Base-by-base conservation (phyloP, 2,113 vertebrate species). In the Riparia riparia region DNA sequence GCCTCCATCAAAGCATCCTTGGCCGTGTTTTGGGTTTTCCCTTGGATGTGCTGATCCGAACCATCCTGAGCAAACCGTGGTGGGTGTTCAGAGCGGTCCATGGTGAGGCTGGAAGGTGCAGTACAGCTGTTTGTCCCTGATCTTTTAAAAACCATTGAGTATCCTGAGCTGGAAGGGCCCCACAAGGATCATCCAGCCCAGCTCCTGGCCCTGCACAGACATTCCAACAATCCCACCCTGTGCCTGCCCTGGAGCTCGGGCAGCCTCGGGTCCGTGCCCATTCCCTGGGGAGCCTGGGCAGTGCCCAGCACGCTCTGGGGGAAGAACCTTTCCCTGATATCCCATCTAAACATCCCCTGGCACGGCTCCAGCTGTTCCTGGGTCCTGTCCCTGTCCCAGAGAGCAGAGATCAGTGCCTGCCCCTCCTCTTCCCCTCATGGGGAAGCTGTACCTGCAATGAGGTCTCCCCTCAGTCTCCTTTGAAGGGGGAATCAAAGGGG, bases 291-390 rank as follows among this genome's bases (percentile, higher is more conserved):
- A 72, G 21, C 39, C 47, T 25, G 39, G 39, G 26, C 81, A 83
- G 58, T 54, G 66, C 80, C 79, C 37, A 31, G 37, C 31, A 61
- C 14, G 49, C n/a, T 22, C 22, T 22, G 28, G 17, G 51, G 22
- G 22, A 29, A 16, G 15, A n/a, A 16, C 18, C 41, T 29, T 47
- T 28, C 1, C 58, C 58, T n/a, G 24, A 8, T 37, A n/a, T 3
- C 42, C 60, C 29, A 3, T 15, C 9, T 29, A 13, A 57, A 4
- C 24, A 18, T 13, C 0, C 2, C 2, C 18, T 19, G 42, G 0
- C 42, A 16, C 51, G 74, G 12, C 42, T 49, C 6, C 51, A 34
- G 42, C 24, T 0, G 0, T 25, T 74, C 19, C 29, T 57, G 34
- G 9, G 7, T 39, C 4, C 41, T 74, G 18, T 45, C 39, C 0